A percentile compares a stretch with the other conserved stretches of the same genome.
These are phyloP conservation scores for Ectropis crepuscularia DNA, from an alignment of 2,888 invertebrate genomes.

Conservation along the genomic window DNA sequence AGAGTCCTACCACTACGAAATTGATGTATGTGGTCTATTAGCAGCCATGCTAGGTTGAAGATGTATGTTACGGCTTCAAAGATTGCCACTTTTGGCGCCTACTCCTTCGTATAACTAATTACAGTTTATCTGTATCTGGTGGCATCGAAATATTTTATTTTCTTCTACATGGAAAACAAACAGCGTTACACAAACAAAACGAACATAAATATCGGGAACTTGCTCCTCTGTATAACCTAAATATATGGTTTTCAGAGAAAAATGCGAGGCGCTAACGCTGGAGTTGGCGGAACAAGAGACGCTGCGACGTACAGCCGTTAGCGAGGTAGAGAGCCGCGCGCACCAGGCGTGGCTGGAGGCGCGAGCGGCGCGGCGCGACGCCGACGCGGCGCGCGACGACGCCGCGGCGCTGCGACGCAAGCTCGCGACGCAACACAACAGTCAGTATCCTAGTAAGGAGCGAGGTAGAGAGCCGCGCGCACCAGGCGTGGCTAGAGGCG, in stretches of 20 bases:
- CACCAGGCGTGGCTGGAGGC: slow-evolving; percentile 95
- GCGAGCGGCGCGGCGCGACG: slow-evolving; percentile 91
- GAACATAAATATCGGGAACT: too few relatives aligned
- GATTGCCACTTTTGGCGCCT: too few relatives aligned
- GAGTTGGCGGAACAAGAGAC: slow-evolving; percentile 95
- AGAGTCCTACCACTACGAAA: too few relatives aligned
- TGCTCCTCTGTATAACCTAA: background rate
- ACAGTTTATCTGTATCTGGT: too few relatives aligned
- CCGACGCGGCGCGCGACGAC: slow-evolving; percentile 88
- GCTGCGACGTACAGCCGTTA: slow-evolving; percentile 87
- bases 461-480: slow-evolving; percentile 92
- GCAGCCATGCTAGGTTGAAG: too few relatives aligned
- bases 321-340: slow-evolving; percentile 92
- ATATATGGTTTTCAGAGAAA: slow-evolving; percentile 72
- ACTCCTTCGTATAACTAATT: too few relatives aligned
- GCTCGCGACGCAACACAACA: slow-evolving; percentile 67
- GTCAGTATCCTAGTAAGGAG: slow-evolving; percentile 72
- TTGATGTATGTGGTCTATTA: too few relatives aligned
- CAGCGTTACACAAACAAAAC: too few relatives aligned
- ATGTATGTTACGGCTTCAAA: too few relatives aligned
- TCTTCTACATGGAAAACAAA: too few relatives aligned
- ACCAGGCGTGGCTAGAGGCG: slow-evolving; percentile 87
- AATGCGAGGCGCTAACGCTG: slow-evolving; percentile 89
- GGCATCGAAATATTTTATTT: too few relatives aligned
- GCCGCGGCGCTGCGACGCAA: slow-evolving; percentile 69